phyloP scores from a whole-genome alignment of 2,888 invertebrate species.

The Andrena haemorrhoa region DNA sequence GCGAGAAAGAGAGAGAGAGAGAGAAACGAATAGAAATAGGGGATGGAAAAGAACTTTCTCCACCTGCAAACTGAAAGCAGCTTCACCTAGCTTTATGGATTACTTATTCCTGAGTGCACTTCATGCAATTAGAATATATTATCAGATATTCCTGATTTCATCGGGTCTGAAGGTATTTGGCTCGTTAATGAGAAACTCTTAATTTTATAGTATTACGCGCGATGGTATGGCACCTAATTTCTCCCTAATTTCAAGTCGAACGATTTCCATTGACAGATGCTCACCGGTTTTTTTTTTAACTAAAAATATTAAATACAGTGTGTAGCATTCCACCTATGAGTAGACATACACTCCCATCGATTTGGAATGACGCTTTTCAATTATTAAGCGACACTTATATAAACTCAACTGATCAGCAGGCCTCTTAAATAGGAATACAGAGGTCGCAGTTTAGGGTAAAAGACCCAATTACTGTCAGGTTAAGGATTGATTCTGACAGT shows the following conservation, averaged over 20 bases:
- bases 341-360: no score
- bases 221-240: background rate
- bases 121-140: slow-evolving; percentile 83
- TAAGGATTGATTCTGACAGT: no score
- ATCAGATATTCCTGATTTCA: slow-evolving; percentile 65
- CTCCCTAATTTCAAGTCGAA: background rate
- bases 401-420: no score
- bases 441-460: no score
- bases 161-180: slow-evolving; percentile 14
- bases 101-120: slow-evolving; percentile 80
- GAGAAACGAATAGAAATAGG: slow-evolving; percentile 30
- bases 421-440: no score
- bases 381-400: no score
- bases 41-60: slow-evolving; percentile 37
- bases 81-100: slow-evolving; percentile 74
- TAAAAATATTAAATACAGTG: no score
- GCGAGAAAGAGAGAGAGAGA: background rate
- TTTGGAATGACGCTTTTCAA: no score
- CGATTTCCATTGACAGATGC: background rate
- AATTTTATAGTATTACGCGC: background rate
- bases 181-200: background rate
- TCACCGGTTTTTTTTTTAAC: no score
- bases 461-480: no score
- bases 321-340: no score
- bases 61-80: slow-evolving; percentile 41